phyloP scores from a whole-genome alignment of 2,888 invertebrate genomes.

The Baronia brevicornis region DNA sequence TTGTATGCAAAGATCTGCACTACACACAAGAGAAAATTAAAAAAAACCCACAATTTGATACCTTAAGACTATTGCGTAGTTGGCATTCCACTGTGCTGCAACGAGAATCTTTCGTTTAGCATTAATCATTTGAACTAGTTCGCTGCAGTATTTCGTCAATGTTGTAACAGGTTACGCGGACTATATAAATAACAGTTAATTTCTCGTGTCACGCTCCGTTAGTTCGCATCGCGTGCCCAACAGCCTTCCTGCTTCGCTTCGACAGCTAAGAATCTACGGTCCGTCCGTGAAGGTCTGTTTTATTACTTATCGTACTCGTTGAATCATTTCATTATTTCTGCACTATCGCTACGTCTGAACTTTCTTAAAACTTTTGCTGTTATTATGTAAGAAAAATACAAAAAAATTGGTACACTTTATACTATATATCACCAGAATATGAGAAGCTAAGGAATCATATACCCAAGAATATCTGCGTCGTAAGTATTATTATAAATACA shows the following conservation, averaged over 20 bases:
- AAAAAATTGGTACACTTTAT: conserved; percentile 8
- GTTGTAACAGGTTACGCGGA: conserved; percentile 48
- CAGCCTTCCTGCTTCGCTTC: conserved; percentile 55
- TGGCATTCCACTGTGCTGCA: too few relatives aligned
- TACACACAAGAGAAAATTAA: too few relatives aligned
- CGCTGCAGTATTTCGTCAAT: conserved; percentile 29
- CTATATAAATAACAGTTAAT: conserved; percentile 68
- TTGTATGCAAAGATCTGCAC: too few relatives aligned
- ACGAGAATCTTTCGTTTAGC: too few relatives aligned
- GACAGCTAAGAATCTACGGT: conserved; percentile 39
- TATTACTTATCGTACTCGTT: conserved; percentile 13
- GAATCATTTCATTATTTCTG: conserved; percentile 5
- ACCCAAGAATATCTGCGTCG: too few relatives aligned
- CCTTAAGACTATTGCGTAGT: too few relatives aligned
- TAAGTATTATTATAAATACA: too few relatives aligned
- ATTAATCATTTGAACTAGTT: not conserved
- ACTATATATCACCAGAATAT: too few relatives aligned
- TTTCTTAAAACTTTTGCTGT: conserved; percentile 4
- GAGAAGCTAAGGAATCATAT: too few relatives aligned
- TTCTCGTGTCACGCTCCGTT: conserved; percentile 69
- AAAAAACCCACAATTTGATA: too few relatives aligned
- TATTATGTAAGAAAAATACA: not conserved
- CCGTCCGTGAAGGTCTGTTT: conserved; percentile 23
- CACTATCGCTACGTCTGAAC: not conserved
- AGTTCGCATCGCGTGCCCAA: conserved; percentile 58